Percentiles rank a stretch among this genome's conserved stretches.
Conservation (phyloP, 2,888 invertebrate species). For the Escarpia spicata region DNA sequence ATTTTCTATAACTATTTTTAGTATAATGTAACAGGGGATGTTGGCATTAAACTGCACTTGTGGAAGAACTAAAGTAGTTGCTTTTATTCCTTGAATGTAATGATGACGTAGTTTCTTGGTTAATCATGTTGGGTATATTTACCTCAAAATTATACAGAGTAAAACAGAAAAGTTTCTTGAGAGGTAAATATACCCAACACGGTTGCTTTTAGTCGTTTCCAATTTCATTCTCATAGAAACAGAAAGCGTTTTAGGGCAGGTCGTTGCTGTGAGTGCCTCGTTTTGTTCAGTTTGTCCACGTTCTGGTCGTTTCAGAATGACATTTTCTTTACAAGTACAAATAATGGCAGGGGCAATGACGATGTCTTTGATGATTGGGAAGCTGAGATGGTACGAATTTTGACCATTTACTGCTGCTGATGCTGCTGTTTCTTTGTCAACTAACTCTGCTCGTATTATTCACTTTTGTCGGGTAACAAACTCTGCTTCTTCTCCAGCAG, state of each 20-base stretch:
- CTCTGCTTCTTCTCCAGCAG: not conserved
- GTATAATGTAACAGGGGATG: too few species aligned
- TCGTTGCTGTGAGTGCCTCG: not conserved
- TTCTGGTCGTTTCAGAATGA: conserved; percentile 13
- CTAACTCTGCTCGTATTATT: conserved; percentile 19
- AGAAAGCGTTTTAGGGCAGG: not conserved
- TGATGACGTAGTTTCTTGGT: too few species aligned
- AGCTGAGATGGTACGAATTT: conserved; percentile 24
- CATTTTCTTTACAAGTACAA: not conserved
- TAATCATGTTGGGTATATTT: too few species aligned
- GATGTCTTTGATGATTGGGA: conserved; percentile 29
- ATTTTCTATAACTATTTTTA: too few species aligned
- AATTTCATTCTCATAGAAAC: too few species aligned
- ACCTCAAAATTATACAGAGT: too few species aligned
- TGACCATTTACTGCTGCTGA: not conserved
- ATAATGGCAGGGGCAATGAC: conserved; percentile 19
- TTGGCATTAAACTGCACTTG: too few species aligned
- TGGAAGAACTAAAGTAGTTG: too few species aligned
- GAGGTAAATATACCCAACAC: too few species aligned
- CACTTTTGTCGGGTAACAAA: not conserved
- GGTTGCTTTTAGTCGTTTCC: too few species aligned
- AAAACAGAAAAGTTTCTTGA: too few species aligned
- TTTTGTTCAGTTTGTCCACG: not conserved
- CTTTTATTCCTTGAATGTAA: too few species aligned
- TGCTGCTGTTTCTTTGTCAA: not conserved